Evolutionary conservation across 2,113 vertebrate genomes (phyloP).

Genomic region (Maccullochella peelii): DNA sequence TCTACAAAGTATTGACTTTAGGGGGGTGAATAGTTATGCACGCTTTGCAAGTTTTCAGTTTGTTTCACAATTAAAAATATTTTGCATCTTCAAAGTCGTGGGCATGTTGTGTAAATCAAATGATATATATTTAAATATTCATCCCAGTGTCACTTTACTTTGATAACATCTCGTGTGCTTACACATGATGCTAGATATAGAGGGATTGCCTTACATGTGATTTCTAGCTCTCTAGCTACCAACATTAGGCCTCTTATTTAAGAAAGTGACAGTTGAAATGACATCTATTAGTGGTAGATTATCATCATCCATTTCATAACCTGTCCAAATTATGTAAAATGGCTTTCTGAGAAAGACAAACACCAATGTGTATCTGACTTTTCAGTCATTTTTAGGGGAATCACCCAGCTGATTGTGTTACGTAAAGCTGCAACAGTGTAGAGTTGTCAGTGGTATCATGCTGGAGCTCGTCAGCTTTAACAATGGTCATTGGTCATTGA

Average conservation of each 20-base stretch:
- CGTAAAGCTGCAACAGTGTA: not conserved
- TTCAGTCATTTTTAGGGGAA: not conserved
- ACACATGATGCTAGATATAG: constrained; percentile 20
- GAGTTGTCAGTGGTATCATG: not conserved
- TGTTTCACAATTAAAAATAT: no score
- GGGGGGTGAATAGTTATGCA: no score
- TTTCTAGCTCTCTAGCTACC: not conserved
- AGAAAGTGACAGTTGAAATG: not conserved
- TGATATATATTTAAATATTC: no score
- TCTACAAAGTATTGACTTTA: no score
- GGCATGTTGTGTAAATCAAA: no score
- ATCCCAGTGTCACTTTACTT: constrained; percentile 32
- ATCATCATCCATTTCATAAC: not conserved
- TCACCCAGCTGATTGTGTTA: not conserved
- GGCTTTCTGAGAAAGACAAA: not conserved
- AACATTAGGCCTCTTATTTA: not conserved
- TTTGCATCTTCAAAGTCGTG: no score
- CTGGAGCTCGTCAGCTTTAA: not conserved
- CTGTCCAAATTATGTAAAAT: not conserved
- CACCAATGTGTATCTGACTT: not conserved
- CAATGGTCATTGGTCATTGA: not conserved
- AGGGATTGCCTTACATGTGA: constrained; percentile 24
- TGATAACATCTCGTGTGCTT: constrained; percentile 20
- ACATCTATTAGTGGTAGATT: not conserved
- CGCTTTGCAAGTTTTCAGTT: no score